Conservation (phyloP, 2,113 vertebrate species). For the Corynorhinus townsendii region DNA sequence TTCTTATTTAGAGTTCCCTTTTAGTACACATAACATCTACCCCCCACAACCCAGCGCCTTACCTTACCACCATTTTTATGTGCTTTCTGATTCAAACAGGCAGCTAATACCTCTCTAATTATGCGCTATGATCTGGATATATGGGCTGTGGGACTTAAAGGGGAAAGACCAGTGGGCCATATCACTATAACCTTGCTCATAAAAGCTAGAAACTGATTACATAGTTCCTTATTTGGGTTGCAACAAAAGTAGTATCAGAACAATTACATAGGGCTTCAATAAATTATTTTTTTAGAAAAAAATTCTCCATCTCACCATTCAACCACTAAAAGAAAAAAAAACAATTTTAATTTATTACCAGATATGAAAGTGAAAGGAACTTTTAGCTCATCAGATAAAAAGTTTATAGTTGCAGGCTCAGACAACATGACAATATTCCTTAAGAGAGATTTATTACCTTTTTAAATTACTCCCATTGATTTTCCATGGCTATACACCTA, state of each 20-base stretch:
- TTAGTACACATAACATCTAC: background rate
- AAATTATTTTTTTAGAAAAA: background rate
- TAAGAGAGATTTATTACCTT: slow-evolving; percentile 61
- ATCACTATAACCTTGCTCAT: background rate
- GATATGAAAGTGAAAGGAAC: slow-evolving; percentile 23
- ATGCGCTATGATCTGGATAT: background rate
- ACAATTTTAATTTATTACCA: background rate
- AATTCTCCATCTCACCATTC: background rate
- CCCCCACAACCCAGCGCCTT: background rate
- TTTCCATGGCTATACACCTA: slow-evolving; percentile 45
- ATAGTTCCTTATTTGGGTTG: background rate
- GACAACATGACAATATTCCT: slow-evolving; percentile 54
- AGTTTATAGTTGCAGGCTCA: slow-evolving; percentile 28
- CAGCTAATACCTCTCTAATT: background rate
- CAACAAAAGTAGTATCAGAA: background rate
- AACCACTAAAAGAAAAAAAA: slow-evolving; percentile 36
- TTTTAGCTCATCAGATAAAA: slow-evolving; percentile 43
- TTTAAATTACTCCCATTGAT: slow-evolving; percentile 54
- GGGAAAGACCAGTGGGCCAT: background rate
- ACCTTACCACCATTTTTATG: background rate
- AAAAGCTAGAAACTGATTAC: background rate
- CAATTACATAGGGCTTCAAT: background rate
- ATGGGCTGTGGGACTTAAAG: background rate
- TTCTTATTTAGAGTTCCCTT: slow-evolving; percentile 7
- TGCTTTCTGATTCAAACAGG: background rate